These are phyloP conservation scores for Bombus soroeensis DNA, from an alignment of 1,140 invertebrate genomes.

Conservation along the genomic window DNA sequence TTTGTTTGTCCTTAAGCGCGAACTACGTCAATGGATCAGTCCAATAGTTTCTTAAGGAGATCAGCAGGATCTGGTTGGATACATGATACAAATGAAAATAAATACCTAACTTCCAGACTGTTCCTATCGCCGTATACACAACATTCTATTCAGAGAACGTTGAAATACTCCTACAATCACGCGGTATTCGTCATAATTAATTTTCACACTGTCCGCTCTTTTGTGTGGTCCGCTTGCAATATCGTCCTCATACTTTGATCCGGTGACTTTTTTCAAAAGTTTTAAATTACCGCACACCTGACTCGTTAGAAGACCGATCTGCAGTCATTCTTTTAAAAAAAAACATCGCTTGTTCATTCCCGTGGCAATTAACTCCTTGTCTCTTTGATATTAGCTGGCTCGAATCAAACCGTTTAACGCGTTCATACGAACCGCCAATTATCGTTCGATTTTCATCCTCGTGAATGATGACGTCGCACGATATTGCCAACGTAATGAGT, in stretches of 20 bases:
- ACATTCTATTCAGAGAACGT: neutral
- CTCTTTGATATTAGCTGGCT: neutral
- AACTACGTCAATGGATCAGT: neutral
- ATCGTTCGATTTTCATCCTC: neutral
- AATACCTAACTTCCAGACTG: slow-evolving; percentile 41
- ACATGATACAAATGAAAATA: slow-evolving; percentile 56
- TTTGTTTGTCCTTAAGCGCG: neutral
- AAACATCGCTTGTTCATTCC: neutral
- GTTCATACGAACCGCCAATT: neutral
- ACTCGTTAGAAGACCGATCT: neutral
- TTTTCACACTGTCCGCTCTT: neutral
- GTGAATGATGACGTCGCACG: neutral
- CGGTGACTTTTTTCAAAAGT: neutral
- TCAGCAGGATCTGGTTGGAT: slow-evolving; percentile 40
- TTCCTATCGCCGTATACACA: neutral
- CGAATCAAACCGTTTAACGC: neutral
- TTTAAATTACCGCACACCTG: neutral
- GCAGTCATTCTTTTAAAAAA: no score
- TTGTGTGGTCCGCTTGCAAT: no score
- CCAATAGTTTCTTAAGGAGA: slow-evolving; percentile 32
- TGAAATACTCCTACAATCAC: neutral
- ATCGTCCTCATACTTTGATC: neutral
- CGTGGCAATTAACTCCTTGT: neutral
- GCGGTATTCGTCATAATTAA: slow-evolving; percentile 19
- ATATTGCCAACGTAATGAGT: neutral